Conservation (phyloP, 2,113 vertebrate species). For the Xiphophorus maculatus region DNA sequence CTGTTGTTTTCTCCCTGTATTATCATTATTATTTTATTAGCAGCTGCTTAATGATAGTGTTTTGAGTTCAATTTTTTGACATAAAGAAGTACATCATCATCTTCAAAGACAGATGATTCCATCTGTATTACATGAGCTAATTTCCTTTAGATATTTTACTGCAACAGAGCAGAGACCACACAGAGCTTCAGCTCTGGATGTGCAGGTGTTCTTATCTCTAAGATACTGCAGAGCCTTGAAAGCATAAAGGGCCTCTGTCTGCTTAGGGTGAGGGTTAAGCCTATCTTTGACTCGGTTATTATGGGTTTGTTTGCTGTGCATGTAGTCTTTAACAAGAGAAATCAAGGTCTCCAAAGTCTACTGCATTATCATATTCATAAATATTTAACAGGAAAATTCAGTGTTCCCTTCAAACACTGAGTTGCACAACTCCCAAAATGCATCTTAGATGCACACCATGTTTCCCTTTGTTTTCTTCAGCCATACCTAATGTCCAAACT, state of each 20-base stretch:
- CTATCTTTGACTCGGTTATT: slow-evolving; percentile 17
- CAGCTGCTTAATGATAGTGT: neutral
- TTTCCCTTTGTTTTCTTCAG: neutral
- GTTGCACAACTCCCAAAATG: neutral
- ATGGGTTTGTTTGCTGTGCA: slow-evolving; percentile 19
- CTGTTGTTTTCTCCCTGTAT: neutral
- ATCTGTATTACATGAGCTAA: neutral
- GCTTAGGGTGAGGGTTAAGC: slow-evolving; percentile 11
- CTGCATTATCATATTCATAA: slow-evolving; percentile 44
- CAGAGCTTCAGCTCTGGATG: neutral
- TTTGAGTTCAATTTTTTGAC: neutral
- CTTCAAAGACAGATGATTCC: neutral
- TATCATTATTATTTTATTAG: neutral
- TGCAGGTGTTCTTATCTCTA: slow-evolving; percentile 5
- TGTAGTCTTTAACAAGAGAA: slow-evolving; percentile 20
- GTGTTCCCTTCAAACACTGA: slow-evolving; percentile 13
- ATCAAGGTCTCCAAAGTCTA: slow-evolving; percentile 17
- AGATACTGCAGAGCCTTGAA: neutral
- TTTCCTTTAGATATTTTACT: neutral
- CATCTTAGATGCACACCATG: slow-evolving; percentile 3
- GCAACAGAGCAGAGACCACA: neutral
- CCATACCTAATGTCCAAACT: neutral
- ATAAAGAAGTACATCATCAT: neutral
- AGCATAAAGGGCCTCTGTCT: slow-evolving; percentile 28
- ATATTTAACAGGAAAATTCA: slow-evolving; percentile 29